Evolutionary conservation across 2,797 vertebrate species (phyloP), one percentile per base, ranked within the genome.

Genomic region (Garrulus glandarius): DNA sequence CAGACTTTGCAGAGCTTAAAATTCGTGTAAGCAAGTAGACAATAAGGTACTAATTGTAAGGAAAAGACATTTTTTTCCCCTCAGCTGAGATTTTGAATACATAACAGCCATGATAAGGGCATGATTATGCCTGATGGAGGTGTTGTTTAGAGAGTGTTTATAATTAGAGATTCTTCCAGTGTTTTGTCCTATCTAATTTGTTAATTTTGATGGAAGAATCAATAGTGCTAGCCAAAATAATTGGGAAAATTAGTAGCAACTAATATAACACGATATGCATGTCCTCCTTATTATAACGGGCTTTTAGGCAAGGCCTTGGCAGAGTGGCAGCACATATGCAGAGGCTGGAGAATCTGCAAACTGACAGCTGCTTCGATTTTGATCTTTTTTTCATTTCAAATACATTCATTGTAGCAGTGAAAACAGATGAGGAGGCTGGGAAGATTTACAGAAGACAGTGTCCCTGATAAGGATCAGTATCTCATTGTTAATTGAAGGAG

Each of bases 141-240:
- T 72, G 67, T 70, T 95, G 47, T 95, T 95, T 82, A 84, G 47
- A 79, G 39, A 10, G 21, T 94, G 49, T 74, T 94, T 71, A 69
- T 93, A 96, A 92, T 95, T 92, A 92, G 82, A 93, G 68, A 81
- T 91, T 94, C 90, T 96, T 91, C 34, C 27, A 89, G 14, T 75
- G 39, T 52, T 91, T 96, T 95, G 59, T 92, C 87, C 67, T 72
- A 39, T 85, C 87, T 59, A 95, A 92, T 97, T 96, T 97, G 94
- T 90, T 94, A 65, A 56, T 85, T 95, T 95, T 84, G 89, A 87
- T 91, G 69, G n/a, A 94, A 76, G 80, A 96, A 96, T 94, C 89
- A 95, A 82, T 93, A 91, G 43, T 32, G 26, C 69, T 91, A 93
- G 53, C 71, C 61, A 93, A 78, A 93, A 91, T 95, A 95, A 97